Evolutionary conservation across 23 tunicate species (phyloP).

Genomic region (Aplidium turbinatum): DNA sequence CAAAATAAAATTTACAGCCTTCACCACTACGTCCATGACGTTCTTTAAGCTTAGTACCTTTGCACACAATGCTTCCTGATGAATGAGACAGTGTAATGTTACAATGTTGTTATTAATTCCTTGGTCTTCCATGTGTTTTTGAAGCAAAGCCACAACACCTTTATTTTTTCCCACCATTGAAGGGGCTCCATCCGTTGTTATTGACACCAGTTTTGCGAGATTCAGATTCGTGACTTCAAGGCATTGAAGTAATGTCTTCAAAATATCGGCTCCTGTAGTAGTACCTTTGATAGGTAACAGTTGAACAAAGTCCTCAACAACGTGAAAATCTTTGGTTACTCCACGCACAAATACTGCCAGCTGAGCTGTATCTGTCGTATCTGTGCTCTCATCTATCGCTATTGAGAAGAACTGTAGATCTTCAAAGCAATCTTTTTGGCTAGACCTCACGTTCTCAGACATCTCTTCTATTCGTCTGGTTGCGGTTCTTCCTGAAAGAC

Average conservation of each 20-base stretch:
- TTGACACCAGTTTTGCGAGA: conserved; percentile 48
- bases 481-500: conserved; percentile 78
- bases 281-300: conserved; percentile 57
- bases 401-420: conserved; percentile 54
- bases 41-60: conserved; percentile 42
- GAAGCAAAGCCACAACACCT: conserved; percentile 62
- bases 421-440: conserved; percentile 60
- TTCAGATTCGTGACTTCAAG: conserved; percentile 24
- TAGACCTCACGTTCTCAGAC: conserved; percentile 54
- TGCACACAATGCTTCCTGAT: conserved; percentile 81
- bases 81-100: conserved; percentile 58
- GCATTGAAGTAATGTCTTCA: conserved; percentile 57
- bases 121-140: conserved; percentile 61
- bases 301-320: conserved; percentile 51
- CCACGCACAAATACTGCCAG: conserved; percentile 73
- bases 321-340: conserved; percentile 47
- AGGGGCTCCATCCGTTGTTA: conserved; percentile 65
- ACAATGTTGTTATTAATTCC: conserved; percentile 39
- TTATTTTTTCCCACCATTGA: conserved; percentile 55
- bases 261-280: conserved; percentile 68
- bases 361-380: conserved; percentile 67
- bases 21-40: conserved; percentile 69
- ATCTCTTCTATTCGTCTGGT: conserved; percentile 80
- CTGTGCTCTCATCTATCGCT: conserved; percentile 55
- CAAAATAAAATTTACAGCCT: conserved; percentile 61